phyloP scores from a whole-genome alignment of 92 coral and sea anemone species.

The Umimayanthus kanabou region DNA sequence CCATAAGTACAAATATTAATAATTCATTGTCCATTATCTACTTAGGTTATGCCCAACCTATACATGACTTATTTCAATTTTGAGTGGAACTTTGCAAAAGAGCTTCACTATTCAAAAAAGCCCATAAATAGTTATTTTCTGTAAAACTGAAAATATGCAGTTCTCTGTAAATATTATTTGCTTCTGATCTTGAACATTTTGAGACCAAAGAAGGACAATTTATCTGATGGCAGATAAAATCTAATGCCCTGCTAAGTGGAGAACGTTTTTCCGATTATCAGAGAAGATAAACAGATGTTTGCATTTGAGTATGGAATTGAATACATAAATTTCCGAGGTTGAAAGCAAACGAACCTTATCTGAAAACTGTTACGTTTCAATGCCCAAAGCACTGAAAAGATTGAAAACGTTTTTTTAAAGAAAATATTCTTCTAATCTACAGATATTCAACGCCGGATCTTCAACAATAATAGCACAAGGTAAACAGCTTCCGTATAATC shows the following conservation, averaged over 20 bases:
- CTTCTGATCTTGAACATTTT: background rate
- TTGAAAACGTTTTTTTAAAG: background rate
- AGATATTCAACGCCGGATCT: background rate
- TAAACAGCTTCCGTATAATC: background rate
- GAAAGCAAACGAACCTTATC: background rate
- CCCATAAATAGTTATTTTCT: too few relatives aligned
- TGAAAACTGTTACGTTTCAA: background rate
- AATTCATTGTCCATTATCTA: background rate
- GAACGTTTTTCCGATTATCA: background rate
- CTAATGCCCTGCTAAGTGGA: background rate
- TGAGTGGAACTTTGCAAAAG: background rate
- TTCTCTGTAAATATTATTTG: too few relatives aligned
- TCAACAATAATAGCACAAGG: background rate
- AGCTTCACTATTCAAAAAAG: background rate
- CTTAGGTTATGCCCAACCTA: too few relatives aligned
- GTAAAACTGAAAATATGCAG: background rate
- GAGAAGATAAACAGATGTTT: conserved; percentile 1
- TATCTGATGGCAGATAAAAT: background rate
- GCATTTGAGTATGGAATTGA: background rate
- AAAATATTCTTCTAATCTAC: background rate
- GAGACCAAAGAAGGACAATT: background rate
- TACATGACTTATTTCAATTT: too few relatives aligned
- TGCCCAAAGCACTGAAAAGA: too few relatives aligned
- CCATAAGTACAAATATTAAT: background rate
- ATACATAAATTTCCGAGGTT: background rate